Percentiles rank a stretch among this genome's conserved stretches.
These are phyloP conservation scores for Boloria selene DNA, from an alignment of 2,888 invertebrate species.

Conservation along the genomic window DNA sequence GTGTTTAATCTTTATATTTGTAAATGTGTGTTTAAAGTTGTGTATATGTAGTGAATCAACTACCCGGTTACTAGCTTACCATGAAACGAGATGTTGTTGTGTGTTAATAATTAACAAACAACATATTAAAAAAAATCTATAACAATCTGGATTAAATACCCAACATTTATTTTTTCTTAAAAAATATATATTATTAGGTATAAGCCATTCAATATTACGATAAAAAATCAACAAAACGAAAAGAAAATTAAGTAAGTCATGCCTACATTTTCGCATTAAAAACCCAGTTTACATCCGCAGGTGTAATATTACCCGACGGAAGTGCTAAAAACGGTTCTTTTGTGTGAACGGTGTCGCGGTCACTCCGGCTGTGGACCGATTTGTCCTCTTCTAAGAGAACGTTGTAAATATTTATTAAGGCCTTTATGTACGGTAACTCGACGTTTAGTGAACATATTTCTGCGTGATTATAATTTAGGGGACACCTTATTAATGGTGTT, in stretches of 20 bases:
- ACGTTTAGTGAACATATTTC: conserved; percentile 18
- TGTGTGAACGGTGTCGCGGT: conserved; percentile 19
- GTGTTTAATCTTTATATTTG: too few species aligned
- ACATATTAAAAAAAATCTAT: too few species aligned
- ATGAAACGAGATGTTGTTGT: too few species aligned
- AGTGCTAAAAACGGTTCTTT: conserved; percentile 13
- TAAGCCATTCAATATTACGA: too few species aligned
- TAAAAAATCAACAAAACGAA: not conserved
- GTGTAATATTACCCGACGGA: conserved; percentile 19
- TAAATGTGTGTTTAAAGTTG: too few species aligned
- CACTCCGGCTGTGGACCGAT: conserved; percentile 13
- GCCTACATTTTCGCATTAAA: not conserved
- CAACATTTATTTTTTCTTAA: too few species aligned
- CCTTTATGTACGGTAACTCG: conserved; percentile 15
- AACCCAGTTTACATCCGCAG: conserved; percentile 14
- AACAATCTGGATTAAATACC: too few species aligned
- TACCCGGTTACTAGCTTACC: too few species aligned
- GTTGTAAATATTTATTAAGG: conserved; percentile 26
- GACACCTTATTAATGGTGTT: not conserved
- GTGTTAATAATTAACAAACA: too few species aligned
- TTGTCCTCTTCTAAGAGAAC: conserved; percentile 19
- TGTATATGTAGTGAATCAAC: too few species aligned
- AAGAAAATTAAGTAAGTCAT: not conserved
- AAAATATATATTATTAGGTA: too few species aligned
- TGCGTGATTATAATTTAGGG: conserved; percentile 8